Base-by-base conservation (phyloP, 2,888 invertebrate genomes). In the Drosophila antonietae region DNA sequence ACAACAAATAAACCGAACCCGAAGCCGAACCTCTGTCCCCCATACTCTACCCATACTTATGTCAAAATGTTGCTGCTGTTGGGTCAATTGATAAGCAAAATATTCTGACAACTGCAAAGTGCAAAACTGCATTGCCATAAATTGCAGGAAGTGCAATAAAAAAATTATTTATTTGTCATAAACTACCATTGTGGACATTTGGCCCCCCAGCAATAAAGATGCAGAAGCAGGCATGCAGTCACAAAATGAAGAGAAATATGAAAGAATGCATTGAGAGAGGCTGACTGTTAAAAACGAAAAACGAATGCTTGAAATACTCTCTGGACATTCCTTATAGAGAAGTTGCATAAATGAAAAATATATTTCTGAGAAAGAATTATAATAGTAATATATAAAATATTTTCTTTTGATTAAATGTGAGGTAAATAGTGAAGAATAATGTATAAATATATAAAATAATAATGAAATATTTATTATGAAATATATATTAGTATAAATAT, bases 91-190 rank as follows among this genome's bases (percentile, higher is more conserved):
- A 87, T 81, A 87, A 84, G 84, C 88, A 60, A 39, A 58, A 49
- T 56, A 43, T 65, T 65, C 47, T 58, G 80, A 66, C 63, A 75
- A 64, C 64, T 58, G 61, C 10, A 58, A 59, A 55, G 41, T 72
- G 64, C 62, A 66, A 81, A 84, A 84, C 74, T 73, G 69, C 82
- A 75, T 56, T 74, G 72, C 83, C 74, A 88, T 79, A 82, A 85
- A 85, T 75, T 85, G 78, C 86, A 78, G 86, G 78, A 88, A 84
- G 75, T 80, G 83, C 80, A 70, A 78, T 88, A 80, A 72, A 82
- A 75, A 70, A 73, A 23, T 56, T 68, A 68, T 84, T 85, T 88
- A 88, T 85, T 83, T 70, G 80, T 75, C 83, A 83, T 78, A 88
- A 85, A 73, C 77, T 75, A 69, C 63, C 63, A 63, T 47, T 71